A percentile compares a stretch with the other conserved stretches of the same genome.
phyloP scores from a whole-genome alignment of 2,888 invertebrate species.

The Aspidiotus rigidus region DNA sequence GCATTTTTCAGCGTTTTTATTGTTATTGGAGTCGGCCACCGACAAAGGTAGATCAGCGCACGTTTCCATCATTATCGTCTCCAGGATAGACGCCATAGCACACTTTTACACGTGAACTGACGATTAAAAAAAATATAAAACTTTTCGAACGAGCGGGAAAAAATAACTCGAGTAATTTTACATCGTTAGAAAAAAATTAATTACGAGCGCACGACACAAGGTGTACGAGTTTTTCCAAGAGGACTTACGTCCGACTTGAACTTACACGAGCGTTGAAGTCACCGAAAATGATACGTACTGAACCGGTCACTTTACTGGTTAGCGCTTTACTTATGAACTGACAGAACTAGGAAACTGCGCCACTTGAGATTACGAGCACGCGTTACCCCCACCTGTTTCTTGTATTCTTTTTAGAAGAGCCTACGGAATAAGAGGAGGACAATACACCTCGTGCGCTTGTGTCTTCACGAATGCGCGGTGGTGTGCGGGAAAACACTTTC shows the following conservation, averaged over 20 bases:
- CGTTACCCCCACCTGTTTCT: too few relatives aligned
- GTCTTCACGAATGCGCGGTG: too few relatives aligned
- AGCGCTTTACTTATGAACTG: too few relatives aligned
- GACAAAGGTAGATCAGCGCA: conserved; percentile 24
- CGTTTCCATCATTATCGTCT: conserved; percentile 16
- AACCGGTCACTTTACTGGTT: too few relatives aligned
- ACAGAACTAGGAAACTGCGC: too few relatives aligned
- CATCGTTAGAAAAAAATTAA: background rate
- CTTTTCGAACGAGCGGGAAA: conserved; percentile 3
- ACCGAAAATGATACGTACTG: conserved; percentile 9
- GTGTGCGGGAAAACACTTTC: too few relatives aligned
- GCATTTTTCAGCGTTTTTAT: conserved; percentile 34
- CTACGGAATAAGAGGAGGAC: too few relatives aligned
- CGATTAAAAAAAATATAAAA: background rate
- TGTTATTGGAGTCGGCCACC: conserved; percentile 32
- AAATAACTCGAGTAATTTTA: background rate
- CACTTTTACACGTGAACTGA: conserved; percentile 4
- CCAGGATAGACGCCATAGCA: conserved; percentile 9
- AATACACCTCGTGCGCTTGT: too few relatives aligned
- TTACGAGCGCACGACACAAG: too few relatives aligned
- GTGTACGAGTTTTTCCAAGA: too few relatives aligned
- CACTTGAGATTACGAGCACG: too few relatives aligned
- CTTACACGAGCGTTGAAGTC: conserved; percentile 23
- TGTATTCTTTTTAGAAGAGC: too few relatives aligned
- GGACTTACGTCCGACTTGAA: background rate